Percentiles rank a stretch among this genome's conserved stretches.
Evolutionary conservation across 2,113 vertebrate species (phyloP).

Genomic region (Hippocampus mohnikei): DNA sequence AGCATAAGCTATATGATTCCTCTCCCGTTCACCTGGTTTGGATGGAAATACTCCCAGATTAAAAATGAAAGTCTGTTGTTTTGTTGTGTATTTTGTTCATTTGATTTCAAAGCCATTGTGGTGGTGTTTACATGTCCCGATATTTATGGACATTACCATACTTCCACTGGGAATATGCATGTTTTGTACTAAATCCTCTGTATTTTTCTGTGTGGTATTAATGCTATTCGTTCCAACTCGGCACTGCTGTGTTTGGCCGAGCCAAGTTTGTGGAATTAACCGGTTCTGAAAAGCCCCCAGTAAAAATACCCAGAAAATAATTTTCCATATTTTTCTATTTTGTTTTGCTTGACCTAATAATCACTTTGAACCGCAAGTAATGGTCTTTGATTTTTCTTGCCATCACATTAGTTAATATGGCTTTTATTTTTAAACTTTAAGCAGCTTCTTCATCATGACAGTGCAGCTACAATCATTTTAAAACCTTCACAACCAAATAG

Average conservation of each 20-base stretch:
- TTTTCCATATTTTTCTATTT: not conserved
- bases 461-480: not conserved
- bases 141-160: too few species aligned
- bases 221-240: conserved; percentile 13
- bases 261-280: conserved; percentile 27
- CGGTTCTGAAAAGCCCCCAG: conserved; percentile 27
- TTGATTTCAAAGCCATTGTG: too few species aligned
- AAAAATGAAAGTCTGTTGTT: too few species aligned
- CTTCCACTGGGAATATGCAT: not conserved
- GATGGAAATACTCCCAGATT: too few species aligned
- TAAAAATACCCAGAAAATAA: not conserved
- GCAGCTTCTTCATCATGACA: not conserved
- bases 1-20: too few species aligned
- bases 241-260: not conserved
- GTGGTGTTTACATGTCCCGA: too few species aligned
- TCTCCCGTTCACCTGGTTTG: too few species aligned
- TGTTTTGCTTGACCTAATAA: too few species aligned
- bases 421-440: not conserved
- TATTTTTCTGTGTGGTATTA: conserved; percentile 2
- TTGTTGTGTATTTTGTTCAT: too few species aligned
- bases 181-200: conserved; percentile 6
- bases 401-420: too few species aligned
- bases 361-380: too few species aligned
- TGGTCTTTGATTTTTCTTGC: too few species aligned
- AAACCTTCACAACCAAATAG: not conserved